phyloP scores from a whole-genome alignment of 2,113 vertebrate genomes.

The Notarius lentiginosus region DNA sequence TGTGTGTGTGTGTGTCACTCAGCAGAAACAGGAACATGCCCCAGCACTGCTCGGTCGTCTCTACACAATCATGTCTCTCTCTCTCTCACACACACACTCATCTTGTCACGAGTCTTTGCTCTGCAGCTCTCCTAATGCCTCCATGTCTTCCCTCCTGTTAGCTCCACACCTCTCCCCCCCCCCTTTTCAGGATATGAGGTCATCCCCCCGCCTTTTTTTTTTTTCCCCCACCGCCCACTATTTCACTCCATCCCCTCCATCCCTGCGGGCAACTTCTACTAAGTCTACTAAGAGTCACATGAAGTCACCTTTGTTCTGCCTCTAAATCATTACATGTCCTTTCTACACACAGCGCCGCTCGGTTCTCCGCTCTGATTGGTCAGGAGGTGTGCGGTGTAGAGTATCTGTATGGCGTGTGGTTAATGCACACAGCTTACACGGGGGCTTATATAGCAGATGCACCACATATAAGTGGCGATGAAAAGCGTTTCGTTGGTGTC shows the following conservation, averaged over 20 bases:
- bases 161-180: conserved; percentile 79
- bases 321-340: conserved; percentile 63
- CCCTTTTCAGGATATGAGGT: conserved; percentile 47
- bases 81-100: background rate
- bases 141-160: conserved; percentile 76
- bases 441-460: background rate
- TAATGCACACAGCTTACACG: background rate
- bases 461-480: background rate
- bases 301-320: conserved; percentile 27
- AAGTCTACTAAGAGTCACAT: background rate
- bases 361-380: background rate
- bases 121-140: conserved; percentile 87
- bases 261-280: background rate
- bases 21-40: conserved; percentile 13
- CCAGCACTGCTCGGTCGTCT: background rate
- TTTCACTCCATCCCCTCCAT: conserved; percentile 1
- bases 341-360: background rate
- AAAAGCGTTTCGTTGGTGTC: too few relatives aligned
- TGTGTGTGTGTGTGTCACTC: conserved; percentile 13
- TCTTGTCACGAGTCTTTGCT: conserved; percentile 83
- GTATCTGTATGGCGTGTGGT: background rate
- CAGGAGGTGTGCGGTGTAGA: background rate
- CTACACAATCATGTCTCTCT: conserved; percentile 78
- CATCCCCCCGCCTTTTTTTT: conserved; percentile 35
- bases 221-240: background rate